Percentiles rank a stretch among this genome's conserved stretches.
These are phyloP conservation scores for Chrysodeixis includens DNA, from an alignment of 2,888 invertebrate genomes.

Conservation along the genomic window DNA sequence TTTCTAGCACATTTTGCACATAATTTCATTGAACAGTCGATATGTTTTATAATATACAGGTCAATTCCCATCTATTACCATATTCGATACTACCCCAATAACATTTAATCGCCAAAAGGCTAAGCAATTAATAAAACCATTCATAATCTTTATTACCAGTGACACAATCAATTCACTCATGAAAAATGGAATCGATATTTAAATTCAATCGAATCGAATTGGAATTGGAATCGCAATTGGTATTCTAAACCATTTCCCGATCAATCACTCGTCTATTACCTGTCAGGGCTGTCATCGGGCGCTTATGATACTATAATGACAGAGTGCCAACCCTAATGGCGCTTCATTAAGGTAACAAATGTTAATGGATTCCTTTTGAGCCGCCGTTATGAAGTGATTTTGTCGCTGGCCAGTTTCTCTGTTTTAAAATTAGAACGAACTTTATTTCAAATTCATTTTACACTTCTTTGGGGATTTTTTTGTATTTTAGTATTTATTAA, in stretches of 20 bases:
- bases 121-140: not conserved
- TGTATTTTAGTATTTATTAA: not conserved
- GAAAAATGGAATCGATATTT: conserved; percentile 45
- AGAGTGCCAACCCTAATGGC: conserved; percentile 47
- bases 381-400: conserved; percentile 37
- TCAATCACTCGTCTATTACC: conserved; percentile 56
- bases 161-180: conserved; percentile 26
- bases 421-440: not conserved
- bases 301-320: conserved; percentile 52
- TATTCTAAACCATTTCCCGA: conserved; percentile 56
- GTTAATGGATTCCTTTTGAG: conserved; percentile 51
- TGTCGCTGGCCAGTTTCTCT: conserved; percentile 9
- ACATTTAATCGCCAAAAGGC: not conserved
- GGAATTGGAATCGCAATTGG: conserved; percentile 51
- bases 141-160: conserved; percentile 19
- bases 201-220: conserved; percentile 45
- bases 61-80: too few species aligned
- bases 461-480: not conserved
- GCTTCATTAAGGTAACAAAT: conserved; percentile 54
- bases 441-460: not conserved
- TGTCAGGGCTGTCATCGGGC: conserved; percentile 52
- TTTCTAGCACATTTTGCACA: not conserved
- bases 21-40: too few species aligned
- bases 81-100: too few species aligned
- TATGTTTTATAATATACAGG: too few species aligned